Evolutionary conservation across 2,113 vertebrate species (phyloP).

Genomic region (Sylvietta virens): DNA sequence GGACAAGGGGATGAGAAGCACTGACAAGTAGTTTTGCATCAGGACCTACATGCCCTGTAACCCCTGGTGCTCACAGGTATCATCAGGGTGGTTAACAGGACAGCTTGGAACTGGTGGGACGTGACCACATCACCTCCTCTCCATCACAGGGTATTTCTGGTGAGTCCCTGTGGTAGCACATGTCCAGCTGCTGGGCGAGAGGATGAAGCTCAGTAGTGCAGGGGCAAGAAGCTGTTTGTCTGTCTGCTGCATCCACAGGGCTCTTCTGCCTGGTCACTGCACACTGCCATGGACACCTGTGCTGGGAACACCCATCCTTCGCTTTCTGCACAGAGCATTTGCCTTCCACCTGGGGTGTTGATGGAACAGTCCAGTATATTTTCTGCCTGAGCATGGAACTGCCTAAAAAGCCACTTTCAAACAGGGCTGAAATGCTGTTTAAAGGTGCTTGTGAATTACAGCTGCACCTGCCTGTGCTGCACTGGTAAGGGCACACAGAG

Average conservation of each 20-base stretch:
- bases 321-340: not conserved
- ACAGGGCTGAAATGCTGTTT: not conserved
- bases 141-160: not conserved
- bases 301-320: not conserved
- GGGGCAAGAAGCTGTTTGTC: not conserved
- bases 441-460: not conserved
- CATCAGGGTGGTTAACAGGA: not conserved
- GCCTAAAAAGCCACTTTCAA: not conserved
- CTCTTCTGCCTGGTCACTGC: not conserved
- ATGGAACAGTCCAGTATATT: not conserved
- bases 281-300: rapidly evolving
- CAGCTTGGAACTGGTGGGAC: not conserved
- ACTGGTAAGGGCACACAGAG: not conserved
- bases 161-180: not conserved
- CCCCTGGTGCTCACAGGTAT: not conserved
- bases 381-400: not conserved
- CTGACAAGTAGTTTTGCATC: not conserved
- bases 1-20: not conserved
- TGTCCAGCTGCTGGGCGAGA: not conserved
- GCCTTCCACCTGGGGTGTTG: not conserved
- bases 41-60: not conserved
- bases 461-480: not conserved
- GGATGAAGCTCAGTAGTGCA: not conserved
- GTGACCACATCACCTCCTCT: not conserved
- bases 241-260: not conserved